Base-by-base conservation (phyloP, 2,113 vertebrate species). In the Corydoras maculifer region DNA sequence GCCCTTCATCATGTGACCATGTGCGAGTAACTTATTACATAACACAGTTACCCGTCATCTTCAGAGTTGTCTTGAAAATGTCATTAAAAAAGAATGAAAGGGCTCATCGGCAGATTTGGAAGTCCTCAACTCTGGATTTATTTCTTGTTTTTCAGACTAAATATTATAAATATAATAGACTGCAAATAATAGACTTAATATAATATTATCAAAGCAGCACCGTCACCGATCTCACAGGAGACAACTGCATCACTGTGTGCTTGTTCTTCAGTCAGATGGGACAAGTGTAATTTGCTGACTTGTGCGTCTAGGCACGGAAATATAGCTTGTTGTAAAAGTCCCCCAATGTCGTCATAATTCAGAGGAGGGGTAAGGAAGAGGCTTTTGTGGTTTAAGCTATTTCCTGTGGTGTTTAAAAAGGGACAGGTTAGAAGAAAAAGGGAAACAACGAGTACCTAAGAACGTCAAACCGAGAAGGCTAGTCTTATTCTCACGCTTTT, bases 281-380 rank as follows among this genome's bases (percentile, higher is more conserved):
- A 43, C 35, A 43, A 43, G 35, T 43, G 35, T 43, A 43, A 43
- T 8, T 43, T 2, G 35, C 35, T 43, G 35, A 43, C 35, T 43
- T 43, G 35, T 43, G 35, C 35, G 35, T 8, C 4, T 43, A 53
- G 9, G 12, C 62, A 64, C 12, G 4, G 53, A 64, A 54, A 57
- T 32, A 11, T 10, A 57, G 14, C 11, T 9, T 35, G 29, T 57
- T 0, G 5, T 29, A 10, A 57, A 57, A 12, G n/a, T 57, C 53
- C 30, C 13, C 15, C 65, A 30, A 57, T n/a, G 55, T 67, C 58
- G 11, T 51, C 58, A 60, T 9, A 69, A 25, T n/a, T 15, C 54
- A 15, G 54, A n/a, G 35, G 25, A 25, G 2, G 18, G 13, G 67
- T 61, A 30, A 71, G 71, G 75, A 79, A 77, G 65, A 51, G 68